Percentiles rank a stretch among this genome's conserved stretches.
Conservation (phyloP, 2,888 invertebrate genomes). For the Thalpophila matura region DNA sequence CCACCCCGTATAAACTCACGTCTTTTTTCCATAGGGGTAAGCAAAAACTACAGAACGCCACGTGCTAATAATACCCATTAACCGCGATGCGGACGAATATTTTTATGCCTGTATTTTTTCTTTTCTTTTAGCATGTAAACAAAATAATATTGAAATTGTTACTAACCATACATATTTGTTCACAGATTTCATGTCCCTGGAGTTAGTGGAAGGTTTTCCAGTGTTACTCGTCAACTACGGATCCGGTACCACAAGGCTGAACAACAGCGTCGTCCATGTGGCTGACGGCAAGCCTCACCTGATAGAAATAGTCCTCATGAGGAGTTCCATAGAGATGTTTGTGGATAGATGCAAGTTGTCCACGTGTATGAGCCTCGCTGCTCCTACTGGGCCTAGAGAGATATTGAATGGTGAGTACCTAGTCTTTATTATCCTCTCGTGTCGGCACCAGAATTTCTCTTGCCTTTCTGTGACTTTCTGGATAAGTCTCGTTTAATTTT, state of each 20-base stretch:
- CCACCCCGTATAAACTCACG: too few relatives aligned
- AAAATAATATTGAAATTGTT: not conserved
- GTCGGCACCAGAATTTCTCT: too few relatives aligned
- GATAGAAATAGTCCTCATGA: conserved; percentile 94
- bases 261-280: conserved; percentile 93
- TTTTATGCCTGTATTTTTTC: too few relatives aligned
- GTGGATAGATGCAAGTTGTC: conserved; percentile 94
- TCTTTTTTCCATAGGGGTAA: too few relatives aligned
- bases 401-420: conserved; percentile 92
- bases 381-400: conserved; percentile 93
- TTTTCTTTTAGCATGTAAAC: not conserved
- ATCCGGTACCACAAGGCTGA: conserved; percentile 93
- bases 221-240: conserved; percentile 97
- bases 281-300: conserved; percentile 96
- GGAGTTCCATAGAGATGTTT: conserved; percentile 93
- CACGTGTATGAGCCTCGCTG: conserved; percentile 93
- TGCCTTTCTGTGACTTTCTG: too few relatives aligned
- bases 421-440: not conserved
- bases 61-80: too few relatives aligned
- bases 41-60: too few relatives aligned
- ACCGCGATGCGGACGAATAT: too few relatives aligned
- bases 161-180: conserved; percentile 48
- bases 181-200: conserved; percentile 97
- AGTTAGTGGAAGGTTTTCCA: conserved; percentile 95
- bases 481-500: too few relatives aligned